These are phyloP conservation scores for Crocidura indochinensis DNA, from an alignment of 2,797 vertebrate genomes.

Conservation along the genomic window DNA sequence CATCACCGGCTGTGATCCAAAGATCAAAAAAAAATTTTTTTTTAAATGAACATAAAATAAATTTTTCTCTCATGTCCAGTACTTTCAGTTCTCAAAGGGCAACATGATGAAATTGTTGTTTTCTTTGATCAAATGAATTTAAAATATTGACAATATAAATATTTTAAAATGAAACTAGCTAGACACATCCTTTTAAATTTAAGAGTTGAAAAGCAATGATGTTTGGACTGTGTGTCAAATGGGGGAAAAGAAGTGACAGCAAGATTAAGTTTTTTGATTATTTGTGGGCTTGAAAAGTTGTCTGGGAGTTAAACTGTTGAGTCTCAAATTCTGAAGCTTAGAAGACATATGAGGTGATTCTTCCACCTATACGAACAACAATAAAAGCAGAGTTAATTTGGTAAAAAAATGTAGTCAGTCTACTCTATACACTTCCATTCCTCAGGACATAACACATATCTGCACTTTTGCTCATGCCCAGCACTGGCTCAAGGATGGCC, in stretches of 20 bases:
- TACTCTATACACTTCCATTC: neutral
- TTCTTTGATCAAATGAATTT: constrained; percentile 52
- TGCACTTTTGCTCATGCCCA: neutral
- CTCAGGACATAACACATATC: neutral
- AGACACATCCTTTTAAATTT: constrained; percentile 12
- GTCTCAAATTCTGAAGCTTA: constrained; percentile 85
- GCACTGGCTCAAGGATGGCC: neutral
- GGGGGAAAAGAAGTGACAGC: neutral
- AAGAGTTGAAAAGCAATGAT: constrained; percentile 7
- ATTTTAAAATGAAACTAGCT: constrained; percentile 43
- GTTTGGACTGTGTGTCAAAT: constrained; percentile 39
- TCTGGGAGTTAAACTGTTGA: constrained; percentile 82
- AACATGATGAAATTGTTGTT: constrained; percentile 19
- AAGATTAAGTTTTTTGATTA: constrained; percentile 69
- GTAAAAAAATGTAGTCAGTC: neutral
- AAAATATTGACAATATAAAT: constrained; percentile 53
- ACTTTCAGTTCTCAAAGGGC: constrained; percentile 33
- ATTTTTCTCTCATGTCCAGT: neutral
- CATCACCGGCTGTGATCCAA: no score
- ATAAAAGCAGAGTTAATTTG: constrained; percentile 68
- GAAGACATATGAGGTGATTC: constrained; percentile 87
- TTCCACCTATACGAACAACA: constrained; percentile 83
- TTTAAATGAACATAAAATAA: neutral
- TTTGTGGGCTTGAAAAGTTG: constrained; percentile 87
- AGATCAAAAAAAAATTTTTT: neutral